Evolutionary conservation across 2,797 vertebrate genomes (phyloP).

Genomic region (Apogon hyalosoma): DNA sequence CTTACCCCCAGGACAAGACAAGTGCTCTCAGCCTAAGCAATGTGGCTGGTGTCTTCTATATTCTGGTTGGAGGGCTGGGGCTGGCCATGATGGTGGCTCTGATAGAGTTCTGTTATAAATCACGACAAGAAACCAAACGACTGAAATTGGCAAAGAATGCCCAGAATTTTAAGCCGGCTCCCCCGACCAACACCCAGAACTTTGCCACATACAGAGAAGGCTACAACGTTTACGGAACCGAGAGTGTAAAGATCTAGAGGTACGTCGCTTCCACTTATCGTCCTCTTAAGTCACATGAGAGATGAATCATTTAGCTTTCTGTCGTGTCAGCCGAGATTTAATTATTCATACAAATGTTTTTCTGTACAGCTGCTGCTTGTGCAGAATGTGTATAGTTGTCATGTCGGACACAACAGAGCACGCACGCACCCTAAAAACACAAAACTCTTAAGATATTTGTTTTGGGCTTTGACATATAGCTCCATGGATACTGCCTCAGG

Average conservation of each 20-base stretch:
- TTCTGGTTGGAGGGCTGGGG: conserved; percentile 98
- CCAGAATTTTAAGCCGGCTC: conserved; percentile 99
- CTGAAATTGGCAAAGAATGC: conserved; percentile 99
- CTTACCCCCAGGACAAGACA: conserved; percentile 98
- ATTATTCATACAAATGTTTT: conserved; percentile 58
- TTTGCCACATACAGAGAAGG: conserved; percentile 99
- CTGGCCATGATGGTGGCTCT: conserved; percentile 99
- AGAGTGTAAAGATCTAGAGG: conserved; percentile 99
- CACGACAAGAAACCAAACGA: conserved; percentile 98
- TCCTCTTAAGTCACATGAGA: not conserved
- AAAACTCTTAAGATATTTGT: conserved; percentile 21
- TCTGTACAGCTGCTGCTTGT: conserved; percentile 28
- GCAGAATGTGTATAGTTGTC: conserved; percentile 54
- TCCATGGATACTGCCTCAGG: conserved; percentile 18
- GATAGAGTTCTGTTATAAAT: conserved; percentile 99
- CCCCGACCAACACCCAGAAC: conserved; percentile 98
- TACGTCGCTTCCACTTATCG: conserved; percentile 78
- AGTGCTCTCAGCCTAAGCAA: conserved; percentile 99
- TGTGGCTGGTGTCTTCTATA: conserved; percentile 99
- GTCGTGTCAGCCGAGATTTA: conserved; percentile 29
- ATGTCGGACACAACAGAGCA: conserved; percentile 49
- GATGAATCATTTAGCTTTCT: conserved; percentile 64
- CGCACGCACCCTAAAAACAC: conserved; percentile 21
- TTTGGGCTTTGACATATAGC: conserved; percentile 12
- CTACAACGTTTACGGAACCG: conserved; percentile 99